These are phyloP conservation scores for Rhinoderma darwinii DNA, from an alignment of 2,113 vertebrate genomes.

Conservation along the genomic window DNA sequence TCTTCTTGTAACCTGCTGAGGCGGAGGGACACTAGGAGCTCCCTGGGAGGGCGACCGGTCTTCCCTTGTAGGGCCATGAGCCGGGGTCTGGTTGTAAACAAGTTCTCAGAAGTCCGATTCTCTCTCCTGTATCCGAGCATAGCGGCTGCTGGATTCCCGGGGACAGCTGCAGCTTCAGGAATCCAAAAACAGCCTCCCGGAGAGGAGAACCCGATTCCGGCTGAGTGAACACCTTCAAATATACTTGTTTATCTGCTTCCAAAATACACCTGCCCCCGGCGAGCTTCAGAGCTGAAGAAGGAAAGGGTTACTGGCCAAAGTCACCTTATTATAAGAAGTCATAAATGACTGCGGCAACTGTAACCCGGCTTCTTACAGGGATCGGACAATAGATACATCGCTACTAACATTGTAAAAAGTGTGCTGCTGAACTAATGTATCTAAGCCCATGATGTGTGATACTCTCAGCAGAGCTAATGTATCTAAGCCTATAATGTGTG, in stretches of 20 bases:
- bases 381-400: background rate
- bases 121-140: background rate
- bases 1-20: background rate
- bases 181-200: conserved; percentile 55
- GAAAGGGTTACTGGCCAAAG: background rate
- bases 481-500: background rate
- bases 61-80: conserved; percentile 57
- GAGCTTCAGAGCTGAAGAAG: conserved; percentile 9
- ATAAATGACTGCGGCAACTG: background rate
- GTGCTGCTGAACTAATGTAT: background rate
- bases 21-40: background rate
- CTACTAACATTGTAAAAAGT: background rate
- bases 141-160: conserved; percentile 3
- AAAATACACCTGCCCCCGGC: conserved; percentile 27
- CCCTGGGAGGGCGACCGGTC: background rate
- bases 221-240: conserved; percentile 56
- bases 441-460: background rate
- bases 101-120: background rate
- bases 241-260: conserved; percentile 51
- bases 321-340: conserved; percentile 13
- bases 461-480: background rate
- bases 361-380: too few relatives aligned
- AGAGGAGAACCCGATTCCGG: background rate
- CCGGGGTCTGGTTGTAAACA: conserved; percentile 42
- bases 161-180: conserved; percentile 49